Base-by-base conservation (phyloP, 2,113 vertebrate genomes). In the Periophthalmodon schlosseri region DNA sequence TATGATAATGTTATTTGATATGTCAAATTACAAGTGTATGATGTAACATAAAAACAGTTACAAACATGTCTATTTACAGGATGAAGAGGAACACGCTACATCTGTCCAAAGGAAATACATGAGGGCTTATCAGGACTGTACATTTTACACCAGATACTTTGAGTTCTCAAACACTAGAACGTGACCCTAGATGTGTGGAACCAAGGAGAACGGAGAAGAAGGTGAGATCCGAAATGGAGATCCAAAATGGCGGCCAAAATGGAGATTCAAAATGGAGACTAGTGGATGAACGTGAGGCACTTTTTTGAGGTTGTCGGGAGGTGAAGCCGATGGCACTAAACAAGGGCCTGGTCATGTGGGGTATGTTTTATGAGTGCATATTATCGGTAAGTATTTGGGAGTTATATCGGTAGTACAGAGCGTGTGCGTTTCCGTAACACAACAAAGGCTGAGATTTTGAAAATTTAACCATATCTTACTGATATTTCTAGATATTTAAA, bases 21-120 rank as follows among this genome's bases (percentile, higher is more conserved):
- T 90, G 92, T 94, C 94, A 96, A 93, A 95, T 96, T 96, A 97
- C 96, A 98, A 94, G 94, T 93, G 92, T 94, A 95, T 95, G 92
- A 94, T 94, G 92, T 95, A 97, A 96, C 94, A 95, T 94, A 94
- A 94, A 95, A 95, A 92, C 94, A 94, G 94, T 96, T 96, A 96
- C 95, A 97, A 97, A 97, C 91, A 95, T 94, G 94, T 93, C 91
- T 98, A 97, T 97, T 96, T 97, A 98, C 95, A 98, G 94, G 94
- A 93, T 92, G 93, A 93, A 96, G 95, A 95, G 90, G 94, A 96
- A 94, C 94, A 93, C 95, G 95, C 93, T 95, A 95, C 93, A 94
- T 91, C 94, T 90, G 93, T 94, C 95, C 94, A 93, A 92, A 93
- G 93, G 92, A 95, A 95, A 96, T 95, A 95, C 94, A 94, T 93